Conservation (phyloP, 2,888 invertebrate species). For the Acanthacorydalis orientalis region DNA sequence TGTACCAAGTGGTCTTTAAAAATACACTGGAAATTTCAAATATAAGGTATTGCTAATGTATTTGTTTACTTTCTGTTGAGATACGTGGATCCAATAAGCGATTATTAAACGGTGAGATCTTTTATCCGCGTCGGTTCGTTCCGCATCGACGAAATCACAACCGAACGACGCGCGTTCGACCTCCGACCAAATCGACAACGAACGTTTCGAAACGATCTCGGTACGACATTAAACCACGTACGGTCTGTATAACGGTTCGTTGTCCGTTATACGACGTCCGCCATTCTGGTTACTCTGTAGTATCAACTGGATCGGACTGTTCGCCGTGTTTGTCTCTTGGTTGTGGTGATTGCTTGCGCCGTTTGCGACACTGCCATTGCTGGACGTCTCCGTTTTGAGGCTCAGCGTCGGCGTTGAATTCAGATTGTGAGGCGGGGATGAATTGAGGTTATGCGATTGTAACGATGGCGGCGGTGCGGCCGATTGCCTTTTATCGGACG, state of each 20-base stretch:
- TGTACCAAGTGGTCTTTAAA: too few species aligned
- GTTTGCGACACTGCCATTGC: background rate
- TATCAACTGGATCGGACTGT: constrained; percentile 5
- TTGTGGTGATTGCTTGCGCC: background rate
- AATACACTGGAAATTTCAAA: too few species aligned
- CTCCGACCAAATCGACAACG: too few species aligned
- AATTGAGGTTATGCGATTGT: background rate
- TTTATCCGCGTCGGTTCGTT: too few species aligned
- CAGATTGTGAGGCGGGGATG: background rate
- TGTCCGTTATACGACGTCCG: constrained; percentile 19
- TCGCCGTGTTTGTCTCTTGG: constrained; percentile 5
- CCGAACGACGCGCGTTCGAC: constrained; percentile 11
- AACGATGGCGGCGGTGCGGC: background rate
- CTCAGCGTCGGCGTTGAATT: background rate
- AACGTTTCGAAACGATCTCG: constrained; percentile 6
- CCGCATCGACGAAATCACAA: constrained; percentile 9
- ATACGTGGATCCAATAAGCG: too few species aligned
- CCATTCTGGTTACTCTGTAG: constrained; percentile 7
- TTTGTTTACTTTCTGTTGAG: too few species aligned
- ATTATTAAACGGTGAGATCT: too few species aligned
- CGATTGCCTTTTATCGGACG: background rate
- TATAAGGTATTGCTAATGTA: too few species aligned
- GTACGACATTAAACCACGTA: constrained; percentile 26
- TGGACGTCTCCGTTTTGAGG: background rate
- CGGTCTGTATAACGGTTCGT: constrained; percentile 29